A percentile compares a stretch with the other conserved stretches of the same genome.
These are phyloP conservation scores for Syncerus caffer DNA, from an alignment of 2,797 vertebrate genomes.

Conservation along the genomic window DNA sequence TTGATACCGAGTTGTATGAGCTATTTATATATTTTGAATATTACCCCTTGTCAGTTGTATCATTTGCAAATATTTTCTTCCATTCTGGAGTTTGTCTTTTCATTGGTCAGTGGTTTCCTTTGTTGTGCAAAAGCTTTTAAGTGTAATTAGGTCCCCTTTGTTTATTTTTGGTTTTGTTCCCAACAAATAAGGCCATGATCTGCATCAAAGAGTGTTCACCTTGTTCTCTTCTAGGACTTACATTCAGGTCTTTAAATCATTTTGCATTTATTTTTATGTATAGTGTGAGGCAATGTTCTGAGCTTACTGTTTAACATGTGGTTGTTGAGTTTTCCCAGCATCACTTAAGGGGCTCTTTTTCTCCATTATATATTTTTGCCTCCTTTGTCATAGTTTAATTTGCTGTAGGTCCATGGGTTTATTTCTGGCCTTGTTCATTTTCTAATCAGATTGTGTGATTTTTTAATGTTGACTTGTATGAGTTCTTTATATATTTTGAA, in stretches of 20 bases:
- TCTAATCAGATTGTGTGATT: background rate
- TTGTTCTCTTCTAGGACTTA: background rate
- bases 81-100: background rate
- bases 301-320: background rate
- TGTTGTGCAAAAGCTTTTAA: background rate
- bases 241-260: background rate
- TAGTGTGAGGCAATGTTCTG: background rate
- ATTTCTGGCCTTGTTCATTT: background rate
- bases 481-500: background rate
- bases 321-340: background rate
- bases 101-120: background rate
- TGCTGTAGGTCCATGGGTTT: background rate
- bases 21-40: background rate
- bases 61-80: background rate
- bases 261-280: background rate
- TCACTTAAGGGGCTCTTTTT: background rate
- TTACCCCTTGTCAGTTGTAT: background rate
- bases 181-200: background rate
- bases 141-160: background rate
- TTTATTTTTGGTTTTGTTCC: background rate
- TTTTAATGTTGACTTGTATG: background rate
- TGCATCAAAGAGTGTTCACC: background rate
- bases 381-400: background rate
- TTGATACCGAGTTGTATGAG: background rate
- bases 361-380: background rate